Conservation (phyloP, 2,888 invertebrate genomes). For the Chalcis sispes region DNA sequence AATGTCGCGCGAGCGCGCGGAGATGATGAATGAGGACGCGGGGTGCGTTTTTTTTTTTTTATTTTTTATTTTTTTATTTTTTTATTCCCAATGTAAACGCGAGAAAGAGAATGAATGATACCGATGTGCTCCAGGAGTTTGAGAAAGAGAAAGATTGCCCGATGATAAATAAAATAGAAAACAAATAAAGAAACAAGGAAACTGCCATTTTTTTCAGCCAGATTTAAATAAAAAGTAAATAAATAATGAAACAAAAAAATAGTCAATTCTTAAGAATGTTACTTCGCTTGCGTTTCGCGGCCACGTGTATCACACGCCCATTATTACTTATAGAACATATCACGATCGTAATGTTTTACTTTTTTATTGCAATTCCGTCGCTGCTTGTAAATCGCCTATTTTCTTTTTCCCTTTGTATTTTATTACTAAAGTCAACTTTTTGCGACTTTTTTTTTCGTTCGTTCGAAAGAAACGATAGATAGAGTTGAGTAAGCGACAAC, state of each 20-base stretch:
- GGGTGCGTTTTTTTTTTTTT: constrained; percentile 16
- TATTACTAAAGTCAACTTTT: too few species aligned
- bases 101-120: too few species aligned
- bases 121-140: too few species aligned
- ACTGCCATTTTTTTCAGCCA: constrained; percentile 63
- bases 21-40: constrained; percentile 27
- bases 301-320: constrained; percentile 9
- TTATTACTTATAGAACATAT: constrained; percentile 44
- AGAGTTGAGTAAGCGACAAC: neutral
- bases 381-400: constrained; percentile 1
- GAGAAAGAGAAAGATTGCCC: too few species aligned
- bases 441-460: too few species aligned
- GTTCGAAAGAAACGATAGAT: too few species aligned
- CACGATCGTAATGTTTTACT: constrained; percentile 39
- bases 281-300: constrained; percentile 23
- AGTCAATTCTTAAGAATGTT: constrained; percentile 58
- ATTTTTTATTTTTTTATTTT: too few species aligned
- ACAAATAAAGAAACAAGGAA: constrained; percentile 52
- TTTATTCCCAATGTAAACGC: too few species aligned
- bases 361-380: constrained; percentile 17
- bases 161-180: constrained; percentile 46
- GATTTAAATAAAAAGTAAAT: constrained; percentile 52
- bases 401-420: constrained; percentile 19
- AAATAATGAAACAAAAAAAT: too few species aligned
- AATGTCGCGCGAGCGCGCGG: too few species aligned